Percentiles rank a stretch among this genome's conserved stretches.
These are phyloP conservation scores for Oncopodura yosiiana DNA, from an alignment of 1,140 invertebrate species.

Conservation along the genomic window DNA sequence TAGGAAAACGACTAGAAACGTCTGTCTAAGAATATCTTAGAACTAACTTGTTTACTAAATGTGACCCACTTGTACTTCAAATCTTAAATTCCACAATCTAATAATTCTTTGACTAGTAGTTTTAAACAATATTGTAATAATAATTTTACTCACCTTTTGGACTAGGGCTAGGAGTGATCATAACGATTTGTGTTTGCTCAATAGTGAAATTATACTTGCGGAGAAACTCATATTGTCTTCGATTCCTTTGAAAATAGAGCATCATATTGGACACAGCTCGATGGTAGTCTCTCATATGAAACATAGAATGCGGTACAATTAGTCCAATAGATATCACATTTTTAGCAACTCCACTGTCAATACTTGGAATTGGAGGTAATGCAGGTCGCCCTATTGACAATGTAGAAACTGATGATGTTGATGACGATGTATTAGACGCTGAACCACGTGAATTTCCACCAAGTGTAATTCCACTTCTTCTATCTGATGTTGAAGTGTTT, in stretches of 20 bases:
- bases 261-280: slow-evolving; percentile 56
- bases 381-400: too few relatives aligned
- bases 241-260: slow-evolving; percentile 48
- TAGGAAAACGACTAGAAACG: too few relatives aligned
- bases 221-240: slow-evolving; percentile 50
- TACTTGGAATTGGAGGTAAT: not conserved
- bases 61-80: too few relatives aligned
- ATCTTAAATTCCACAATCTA: too few relatives aligned
- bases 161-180: slow-evolving; percentile 62
- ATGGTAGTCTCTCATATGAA: slow-evolving; percentile 58
- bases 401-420: too few relatives aligned
- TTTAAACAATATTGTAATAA: too few relatives aligned
- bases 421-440: too few relatives aligned
- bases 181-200: slow-evolving; percentile 51
- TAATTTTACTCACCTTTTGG: slow-evolving; percentile 62
- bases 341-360: not conserved
- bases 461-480: not conserved
- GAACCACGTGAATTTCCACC: not conserved
- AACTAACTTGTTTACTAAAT: too few relatives aligned
- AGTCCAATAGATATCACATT: slow-evolving; percentile 48
- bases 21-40: too few relatives aligned
- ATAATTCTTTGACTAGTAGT: too few relatives aligned
- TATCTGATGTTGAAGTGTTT: too few relatives aligned
- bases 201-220: slow-evolving; percentile 53
- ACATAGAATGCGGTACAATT: slow-evolving; percentile 62